These are phyloP conservation scores for Drosophila kanapiae DNA, from an alignment of 1,140 invertebrate genomes.

Conservation along the genomic window DNA sequence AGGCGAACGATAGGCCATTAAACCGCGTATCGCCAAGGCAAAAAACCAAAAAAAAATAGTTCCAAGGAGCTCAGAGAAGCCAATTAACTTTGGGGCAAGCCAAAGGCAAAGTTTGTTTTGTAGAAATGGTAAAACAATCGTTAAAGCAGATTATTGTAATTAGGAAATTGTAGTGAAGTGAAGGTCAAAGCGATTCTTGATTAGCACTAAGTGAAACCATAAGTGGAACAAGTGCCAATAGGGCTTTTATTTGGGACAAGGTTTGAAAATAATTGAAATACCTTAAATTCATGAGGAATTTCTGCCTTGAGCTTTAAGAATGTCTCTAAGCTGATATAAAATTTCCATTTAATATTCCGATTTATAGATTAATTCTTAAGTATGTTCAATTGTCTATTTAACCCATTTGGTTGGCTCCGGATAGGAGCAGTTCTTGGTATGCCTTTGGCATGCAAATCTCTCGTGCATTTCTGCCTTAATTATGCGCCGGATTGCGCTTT, in stretches of 20 bases:
- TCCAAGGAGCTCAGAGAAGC: neutral
- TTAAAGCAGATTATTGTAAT: conserved; percentile 63
- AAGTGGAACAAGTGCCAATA: neutral
- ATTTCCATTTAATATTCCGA: no score
- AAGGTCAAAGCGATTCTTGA: conserved; percentile 17
- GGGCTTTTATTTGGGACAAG: no score
- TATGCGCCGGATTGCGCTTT: conserved; percentile 47
- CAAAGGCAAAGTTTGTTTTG: conserved; percentile 28
- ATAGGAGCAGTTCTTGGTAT: conserved; percentile 2
- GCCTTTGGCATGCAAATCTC: conserved; percentile 34
- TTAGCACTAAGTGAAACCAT: conserved; percentile 15
- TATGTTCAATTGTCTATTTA: conserved; percentile 10
- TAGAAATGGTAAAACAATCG: conserved; percentile 58
- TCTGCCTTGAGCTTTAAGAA: no score
- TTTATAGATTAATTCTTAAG: conserved; percentile 2
- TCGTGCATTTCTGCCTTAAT: conserved; percentile 26
- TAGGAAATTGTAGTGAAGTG: conserved; percentile 24
- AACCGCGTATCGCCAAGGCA: conserved; percentile 47
- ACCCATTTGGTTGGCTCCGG: neutral
- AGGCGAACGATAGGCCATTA: conserved; percentile 54
- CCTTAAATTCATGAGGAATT: neutral
- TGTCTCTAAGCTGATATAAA: no score
- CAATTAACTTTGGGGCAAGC: conserved; percentile 44
- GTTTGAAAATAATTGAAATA: no score
- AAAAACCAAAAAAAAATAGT: neutral